phyloP scores from a whole-genome alignment of 2,113 vertebrate species.

The Mirza zaza region DNA sequence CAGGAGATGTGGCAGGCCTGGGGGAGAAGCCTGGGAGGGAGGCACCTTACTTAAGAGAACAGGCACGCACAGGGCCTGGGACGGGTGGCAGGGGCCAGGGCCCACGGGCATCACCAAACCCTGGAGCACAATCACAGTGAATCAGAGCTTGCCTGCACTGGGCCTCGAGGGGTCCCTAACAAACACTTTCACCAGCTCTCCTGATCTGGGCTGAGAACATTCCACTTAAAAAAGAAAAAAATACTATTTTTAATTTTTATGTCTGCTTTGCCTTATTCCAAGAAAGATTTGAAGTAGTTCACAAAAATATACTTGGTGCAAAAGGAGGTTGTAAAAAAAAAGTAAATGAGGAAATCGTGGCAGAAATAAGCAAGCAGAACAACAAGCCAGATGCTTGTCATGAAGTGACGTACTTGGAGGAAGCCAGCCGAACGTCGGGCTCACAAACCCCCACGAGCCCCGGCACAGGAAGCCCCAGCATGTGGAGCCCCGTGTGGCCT shows the following conservation, averaged over 20 bases:
- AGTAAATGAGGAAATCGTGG: background rate
- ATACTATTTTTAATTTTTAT: background rate
- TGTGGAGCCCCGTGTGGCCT: background rate
- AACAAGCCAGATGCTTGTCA: background rate
- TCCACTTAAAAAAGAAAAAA: background rate
- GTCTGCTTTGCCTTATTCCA: background rate
- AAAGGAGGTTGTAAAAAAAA: background rate
- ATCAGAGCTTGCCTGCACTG: background rate
- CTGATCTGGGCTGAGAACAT: background rate
- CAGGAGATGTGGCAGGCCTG: background rate
- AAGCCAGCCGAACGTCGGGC: background rate
- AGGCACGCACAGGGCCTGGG: too few species aligned
- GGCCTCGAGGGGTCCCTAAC: background rate
- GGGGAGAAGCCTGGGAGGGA: background rate
- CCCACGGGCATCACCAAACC: background rate
- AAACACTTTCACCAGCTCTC: background rate
- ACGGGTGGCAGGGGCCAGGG: accelerated
- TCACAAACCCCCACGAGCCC: background rate
- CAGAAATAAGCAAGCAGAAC: background rate
- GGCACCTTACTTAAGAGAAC: background rate
- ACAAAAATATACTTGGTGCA: background rate
- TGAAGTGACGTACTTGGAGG: too few species aligned
- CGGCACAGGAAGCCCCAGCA: accelerated
- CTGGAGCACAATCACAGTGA: background rate
- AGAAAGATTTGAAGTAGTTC: background rate